Evolutionary conservation across 2,113 vertebrate species (phyloP).

Genomic region (Solea solea): DNA sequence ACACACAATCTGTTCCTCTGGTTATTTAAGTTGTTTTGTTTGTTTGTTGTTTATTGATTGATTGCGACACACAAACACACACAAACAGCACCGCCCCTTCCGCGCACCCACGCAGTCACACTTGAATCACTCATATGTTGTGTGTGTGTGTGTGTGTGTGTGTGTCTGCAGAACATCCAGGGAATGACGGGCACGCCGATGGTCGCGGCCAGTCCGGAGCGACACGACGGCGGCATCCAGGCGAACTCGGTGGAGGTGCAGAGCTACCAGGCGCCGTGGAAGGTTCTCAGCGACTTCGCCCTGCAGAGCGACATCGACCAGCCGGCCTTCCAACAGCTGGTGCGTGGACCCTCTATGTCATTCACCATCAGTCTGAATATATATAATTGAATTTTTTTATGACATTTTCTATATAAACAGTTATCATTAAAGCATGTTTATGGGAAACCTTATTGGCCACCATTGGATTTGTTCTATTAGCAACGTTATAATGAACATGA

Average conservation of each 20-base stretch:
- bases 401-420: too few relatives aligned
- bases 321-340: conserved; percentile 98
- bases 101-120: neutral
- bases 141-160: neutral
- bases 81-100: neutral
- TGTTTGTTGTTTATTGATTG: too few relatives aligned
- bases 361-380: too few relatives aligned
- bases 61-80: neutral
- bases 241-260: conserved; percentile 98
- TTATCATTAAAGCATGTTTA: too few relatives aligned
- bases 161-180: conserved; percentile 92
- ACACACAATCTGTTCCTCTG: neutral
- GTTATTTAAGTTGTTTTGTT: conserved; percentile 8
- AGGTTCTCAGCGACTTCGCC: conserved; percentile 99
- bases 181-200: conserved; percentile 99
- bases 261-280: conserved; percentile 99
- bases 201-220: conserved; percentile 98
- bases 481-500: too few relatives aligned
- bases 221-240: conserved; percentile 97
- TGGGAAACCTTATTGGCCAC: too few relatives aligned
- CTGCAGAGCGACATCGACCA: conserved; percentile 99
- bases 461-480: too few relatives aligned
- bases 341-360: conserved; percentile 71
- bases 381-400: too few relatives aligned
- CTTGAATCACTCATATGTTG: too few relatives aligned